Evolutionary conservation across 2,888 invertebrate species (phyloP), one percentile per base, ranked within the genome.

Genomic region (Mythimna loreyi): DNA sequence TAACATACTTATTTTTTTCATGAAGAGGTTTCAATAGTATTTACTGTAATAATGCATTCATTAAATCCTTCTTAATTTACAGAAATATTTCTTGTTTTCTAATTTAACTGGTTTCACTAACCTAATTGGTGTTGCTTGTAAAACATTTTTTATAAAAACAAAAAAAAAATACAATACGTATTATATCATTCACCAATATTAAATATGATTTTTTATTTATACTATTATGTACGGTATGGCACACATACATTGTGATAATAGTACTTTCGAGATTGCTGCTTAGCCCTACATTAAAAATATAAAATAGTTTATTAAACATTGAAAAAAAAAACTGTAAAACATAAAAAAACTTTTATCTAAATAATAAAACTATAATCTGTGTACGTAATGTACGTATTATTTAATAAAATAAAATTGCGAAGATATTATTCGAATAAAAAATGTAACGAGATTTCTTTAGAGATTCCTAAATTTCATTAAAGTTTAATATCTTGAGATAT

Each of bases 161-260:
- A 43, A 21, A 16, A 0, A 16, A 36, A 50, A 43, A 16, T 47
- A 45, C 30, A 60, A 36, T 25, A 50, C 23, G 23, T 33, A 49
- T 23, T 11, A 36, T 60, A 28, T 23, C 23, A 30, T 49, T 19
- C 30, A 23, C 36, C 30, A 23, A 30, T 28, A 13, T 30, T 19
- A 45, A 21, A 52, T 47, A 40, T 3, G 21, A 19, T 0, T 36
- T 65, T 21, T 2, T 30, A 19, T 23, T 21, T 43, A 47, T 50
- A 43, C 40, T 53, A 61, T 49, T 73, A 49, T 49, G 61, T 55
- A 58, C 28, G 21, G 40, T 69, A 74, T 74, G 74, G 76, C 74
- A 74, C 74, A 62, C 45, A 62, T 19, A 40, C 7, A 47, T 59
- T 60, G 63, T 33, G 36, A 63, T 52, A 56, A 9, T 19, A 33